phyloP scores from a whole-genome alignment of 2,797 vertebrate genomes.

The Carduelis carduelis region DNA sequence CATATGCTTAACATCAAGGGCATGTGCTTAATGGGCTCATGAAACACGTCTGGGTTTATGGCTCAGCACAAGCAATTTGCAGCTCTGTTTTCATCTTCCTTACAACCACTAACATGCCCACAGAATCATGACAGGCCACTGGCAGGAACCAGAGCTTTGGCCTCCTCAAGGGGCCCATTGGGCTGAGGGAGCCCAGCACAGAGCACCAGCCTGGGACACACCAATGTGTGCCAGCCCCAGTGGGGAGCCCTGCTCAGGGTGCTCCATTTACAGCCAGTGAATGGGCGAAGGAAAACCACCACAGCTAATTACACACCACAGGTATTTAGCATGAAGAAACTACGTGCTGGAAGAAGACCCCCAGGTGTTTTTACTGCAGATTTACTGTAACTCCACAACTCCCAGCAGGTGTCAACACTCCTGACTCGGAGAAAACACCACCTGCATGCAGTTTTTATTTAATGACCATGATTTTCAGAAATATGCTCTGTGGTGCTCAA shows the following conservation, averaged over 20 bases:
- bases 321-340: not conserved
- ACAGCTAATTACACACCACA: not conserved
- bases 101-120: not conserved
- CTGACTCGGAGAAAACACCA: not conserved
- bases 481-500: not conserved
- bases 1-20: constrained; percentile 14
- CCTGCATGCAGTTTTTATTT: constrained; percentile 26
- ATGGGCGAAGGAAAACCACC: not conserved
- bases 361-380: not conserved
- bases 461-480: constrained; percentile 33
- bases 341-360: not conserved
- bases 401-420: not conserved
- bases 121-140: accelerated
- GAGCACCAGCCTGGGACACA: not conserved
- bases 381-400: not conserved
- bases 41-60: not conserved
- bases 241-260: not conserved
- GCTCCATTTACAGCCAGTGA: not conserved
- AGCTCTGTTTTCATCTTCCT: not conserved
- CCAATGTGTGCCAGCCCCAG: not conserved
- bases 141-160: not conserved
- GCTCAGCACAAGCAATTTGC: not conserved
- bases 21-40: not conserved
- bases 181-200: not conserved
- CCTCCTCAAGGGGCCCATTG: not conserved